Evolutionary conservation across 2,888 invertebrate genomes (phyloP).

Genomic region (Trissonchulus latispiculum): DNA sequence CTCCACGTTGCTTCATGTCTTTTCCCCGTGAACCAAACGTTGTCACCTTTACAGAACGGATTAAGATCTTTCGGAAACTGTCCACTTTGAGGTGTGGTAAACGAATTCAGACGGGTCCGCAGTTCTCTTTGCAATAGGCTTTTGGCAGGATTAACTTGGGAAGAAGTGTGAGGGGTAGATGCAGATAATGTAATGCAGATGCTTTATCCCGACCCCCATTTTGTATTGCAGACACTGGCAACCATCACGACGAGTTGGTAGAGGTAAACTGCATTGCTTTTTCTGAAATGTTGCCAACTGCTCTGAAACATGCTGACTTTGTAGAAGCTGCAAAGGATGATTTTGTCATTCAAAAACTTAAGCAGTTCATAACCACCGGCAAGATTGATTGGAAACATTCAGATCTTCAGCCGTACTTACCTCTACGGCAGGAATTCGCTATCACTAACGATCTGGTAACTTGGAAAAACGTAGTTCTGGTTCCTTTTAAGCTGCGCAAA

Average conservation of each 20-base stretch:
- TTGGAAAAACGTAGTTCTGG: background rate
- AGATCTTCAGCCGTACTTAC: background rate
- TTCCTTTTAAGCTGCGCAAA: background rate
- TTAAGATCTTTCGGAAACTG: no score
- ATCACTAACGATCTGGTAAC: background rate
- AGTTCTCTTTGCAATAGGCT: background rate
- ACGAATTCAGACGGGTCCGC: background rate
- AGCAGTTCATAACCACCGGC: background rate
- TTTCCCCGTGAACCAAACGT: background rate
- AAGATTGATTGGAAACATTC: background rate
- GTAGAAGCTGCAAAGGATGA: background rate
- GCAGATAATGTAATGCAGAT: background rate
- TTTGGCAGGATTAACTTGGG: background rate
- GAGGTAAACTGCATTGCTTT: background rate
- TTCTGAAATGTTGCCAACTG: background rate
- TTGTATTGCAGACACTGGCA: background rate
- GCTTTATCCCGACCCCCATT: background rate
- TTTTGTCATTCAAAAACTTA: background rate
- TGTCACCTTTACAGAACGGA: background rate
- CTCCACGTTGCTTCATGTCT: background rate
- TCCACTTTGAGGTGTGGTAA: no score
- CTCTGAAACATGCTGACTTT: background rate
- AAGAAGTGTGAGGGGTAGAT: background rate
- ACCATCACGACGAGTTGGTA: background rate
- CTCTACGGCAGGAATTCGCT: background rate